phyloP scores from a whole-genome alignment of 2,113 vertebrate genomes.

The Recurvirostra avosetta region DNA sequence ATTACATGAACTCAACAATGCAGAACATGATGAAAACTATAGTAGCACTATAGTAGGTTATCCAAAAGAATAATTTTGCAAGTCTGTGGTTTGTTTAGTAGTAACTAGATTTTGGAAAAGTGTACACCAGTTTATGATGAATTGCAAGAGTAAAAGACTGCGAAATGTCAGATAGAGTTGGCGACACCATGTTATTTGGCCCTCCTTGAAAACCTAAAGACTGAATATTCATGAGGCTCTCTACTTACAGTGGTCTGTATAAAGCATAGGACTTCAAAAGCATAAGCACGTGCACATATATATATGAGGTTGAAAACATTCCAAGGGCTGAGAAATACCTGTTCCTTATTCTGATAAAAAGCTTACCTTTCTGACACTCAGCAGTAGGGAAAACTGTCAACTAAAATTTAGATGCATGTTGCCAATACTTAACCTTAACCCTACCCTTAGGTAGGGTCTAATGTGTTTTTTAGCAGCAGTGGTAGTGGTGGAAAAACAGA shows the following conservation, averaged over 20 bases:
- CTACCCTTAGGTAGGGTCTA: background rate
- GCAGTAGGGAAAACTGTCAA: background rate
- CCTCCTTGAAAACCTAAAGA: background rate
- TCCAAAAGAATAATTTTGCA: background rate
- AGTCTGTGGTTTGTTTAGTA: background rate
- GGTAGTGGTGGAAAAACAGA: background rate
- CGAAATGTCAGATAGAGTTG: background rate
- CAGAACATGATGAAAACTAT: background rate
- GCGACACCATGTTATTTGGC: background rate
- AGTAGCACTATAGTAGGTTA: background rate
- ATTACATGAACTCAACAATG: background rate
- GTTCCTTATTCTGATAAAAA: background rate
- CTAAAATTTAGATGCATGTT: background rate
- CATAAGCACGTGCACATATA: background rate
- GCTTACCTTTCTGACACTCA: background rate
- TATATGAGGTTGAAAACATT: background rate
- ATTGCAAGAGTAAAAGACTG: background rate
- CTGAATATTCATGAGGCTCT: background rate
- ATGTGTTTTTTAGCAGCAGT: background rate
- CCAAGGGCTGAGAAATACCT: background rate
- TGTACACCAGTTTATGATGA: background rate
- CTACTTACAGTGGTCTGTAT: background rate
- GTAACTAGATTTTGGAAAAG: background rate
- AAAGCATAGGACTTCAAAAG: background rate
- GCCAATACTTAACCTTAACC: background rate